Evolutionary conservation across 2,888 invertebrate species (phyloP), one percentile per base, ranked within the genome.

Genomic region (Meghimatium bilineatum): DNA sequence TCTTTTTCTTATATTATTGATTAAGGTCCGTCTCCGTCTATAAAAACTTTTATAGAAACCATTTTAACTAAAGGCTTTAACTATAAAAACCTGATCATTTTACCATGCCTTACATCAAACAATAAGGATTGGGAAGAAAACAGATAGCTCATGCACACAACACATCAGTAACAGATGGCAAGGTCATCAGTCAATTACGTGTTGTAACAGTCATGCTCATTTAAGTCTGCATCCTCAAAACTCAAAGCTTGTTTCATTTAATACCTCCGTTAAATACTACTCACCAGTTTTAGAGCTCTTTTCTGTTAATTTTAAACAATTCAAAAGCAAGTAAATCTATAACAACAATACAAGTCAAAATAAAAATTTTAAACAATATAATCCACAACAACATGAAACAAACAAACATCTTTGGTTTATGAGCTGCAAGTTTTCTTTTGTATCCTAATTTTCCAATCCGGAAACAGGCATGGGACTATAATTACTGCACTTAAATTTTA

Each of bases 251-350:
- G 60, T 77, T 34, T n/a, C 67, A 66, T 20, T 79, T 67, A 67
- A 69, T 17, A 69, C 66, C 63, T 80, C 26, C 26, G 34, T 23
- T 20, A 69, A 56, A 26, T 26, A 38, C 49, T 79, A 85, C 80
- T 82, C 67, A 85, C 80, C 79, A 79, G 26, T 49, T 82, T 85
- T 56, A 69, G 36, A 69, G 63, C 60, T 69, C 82, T 85, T 79
- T 85, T 81, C 82, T 82, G 82, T 85, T 77, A 38, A 80, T 74
- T 29, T 72, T 80, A 36, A 80, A 84, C 38, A 69, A 80, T 26
- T 80, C 80, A 80, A 84, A 80, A 72, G 26, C 49, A 74, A 34
- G n/a, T 78, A 49, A 79, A 67, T 34, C 52, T 66, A 26, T n/a
- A 74, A 75, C 72, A 80, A 56, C 3, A 75, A 32, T 23, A 60